Evolutionary conservation across 1,140 invertebrate species (phyloP).

Genomic region (Choristoneura fumiferana): DNA sequence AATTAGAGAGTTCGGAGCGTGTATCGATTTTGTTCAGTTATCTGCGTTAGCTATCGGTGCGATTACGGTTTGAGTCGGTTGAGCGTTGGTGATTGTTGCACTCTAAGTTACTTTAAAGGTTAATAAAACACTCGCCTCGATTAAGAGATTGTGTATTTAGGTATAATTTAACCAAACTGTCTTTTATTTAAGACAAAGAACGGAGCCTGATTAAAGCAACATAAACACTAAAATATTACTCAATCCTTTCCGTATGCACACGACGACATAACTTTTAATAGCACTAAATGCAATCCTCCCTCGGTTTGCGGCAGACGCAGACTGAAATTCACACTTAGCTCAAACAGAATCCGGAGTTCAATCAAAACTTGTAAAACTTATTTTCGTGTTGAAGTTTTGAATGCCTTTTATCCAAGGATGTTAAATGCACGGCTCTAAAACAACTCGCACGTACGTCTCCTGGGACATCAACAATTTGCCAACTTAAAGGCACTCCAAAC

Average conservation of each 20-base stretch:
- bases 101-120: too few species aligned
- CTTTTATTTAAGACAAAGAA: too few species aligned
- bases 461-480: slow-evolving; percentile 34
- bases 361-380: slow-evolving; percentile 16
- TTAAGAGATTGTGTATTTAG: too few species aligned
- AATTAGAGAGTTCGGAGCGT: slow-evolving; percentile 8
- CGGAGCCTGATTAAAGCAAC: too few species aligned
- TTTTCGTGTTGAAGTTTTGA: slow-evolving; percentile 22
- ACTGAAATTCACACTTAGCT: slow-evolving; percentile 14
- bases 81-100: too few species aligned
- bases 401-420: slow-evolving; percentile 30
- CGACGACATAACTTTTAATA: slow-evolving; percentile 11
- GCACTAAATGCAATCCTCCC: slow-evolving; percentile 14
- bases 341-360: slow-evolving; percentile 9
- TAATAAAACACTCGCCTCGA: too few species aligned
- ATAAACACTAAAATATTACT: too few species aligned
- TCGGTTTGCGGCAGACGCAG: background rate
- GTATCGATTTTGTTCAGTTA: slow-evolving; percentile 8
- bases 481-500: slow-evolving; percentile 39
- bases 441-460: slow-evolving; percentile 24
- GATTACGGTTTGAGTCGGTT: background rate
- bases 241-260: too few species aligned
- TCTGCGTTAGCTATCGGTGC: background rate
- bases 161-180: too few species aligned
- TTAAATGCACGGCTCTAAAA: slow-evolving; percentile 26